phyloP scores from a whole-genome alignment of 1,140 invertebrate species.

The Plodia interpunctella region DNA sequence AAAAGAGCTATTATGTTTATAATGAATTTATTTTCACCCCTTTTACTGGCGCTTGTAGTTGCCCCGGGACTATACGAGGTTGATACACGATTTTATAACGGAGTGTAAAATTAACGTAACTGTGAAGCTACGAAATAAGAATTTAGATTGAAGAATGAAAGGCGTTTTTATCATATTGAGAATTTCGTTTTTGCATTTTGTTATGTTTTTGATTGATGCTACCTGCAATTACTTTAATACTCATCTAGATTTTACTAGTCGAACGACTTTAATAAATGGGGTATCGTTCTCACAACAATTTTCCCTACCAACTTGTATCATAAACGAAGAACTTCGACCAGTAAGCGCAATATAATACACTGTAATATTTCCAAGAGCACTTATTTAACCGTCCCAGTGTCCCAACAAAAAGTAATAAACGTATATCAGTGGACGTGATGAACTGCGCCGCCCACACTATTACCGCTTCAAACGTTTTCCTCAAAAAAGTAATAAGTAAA shows the following conservation, averaged over 20 bases:
- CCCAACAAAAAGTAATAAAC: conserved; percentile 7
- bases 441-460: not conserved
- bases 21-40: not conserved
- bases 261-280: too few relatives aligned
- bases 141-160: too few relatives aligned
- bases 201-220: too few relatives aligned
- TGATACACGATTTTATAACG: not conserved
- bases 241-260: too few relatives aligned
- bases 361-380: not conserved
- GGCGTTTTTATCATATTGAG: too few relatives aligned
- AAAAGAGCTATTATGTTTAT: not conserved
- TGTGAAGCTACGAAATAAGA: too few relatives aligned
- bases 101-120: too few relatives aligned
- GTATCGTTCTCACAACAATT: not conserved
- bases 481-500: conserved; percentile 7
- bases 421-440: conserved; percentile 4
- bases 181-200: too few relatives aligned
- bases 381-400: not conserved
- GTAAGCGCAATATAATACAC: not conserved
- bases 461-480: conserved; percentile 3
- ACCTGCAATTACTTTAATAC: too few relatives aligned
- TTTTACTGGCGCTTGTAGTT: not conserved
- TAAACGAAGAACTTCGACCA: too few relatives aligned
- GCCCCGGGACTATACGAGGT: too few relatives aligned
- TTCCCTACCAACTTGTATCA: not conserved